Base-by-base conservation (phyloP, 92 coral and sea anemone genomes). In the Epizoanthus stellaris region DNA sequence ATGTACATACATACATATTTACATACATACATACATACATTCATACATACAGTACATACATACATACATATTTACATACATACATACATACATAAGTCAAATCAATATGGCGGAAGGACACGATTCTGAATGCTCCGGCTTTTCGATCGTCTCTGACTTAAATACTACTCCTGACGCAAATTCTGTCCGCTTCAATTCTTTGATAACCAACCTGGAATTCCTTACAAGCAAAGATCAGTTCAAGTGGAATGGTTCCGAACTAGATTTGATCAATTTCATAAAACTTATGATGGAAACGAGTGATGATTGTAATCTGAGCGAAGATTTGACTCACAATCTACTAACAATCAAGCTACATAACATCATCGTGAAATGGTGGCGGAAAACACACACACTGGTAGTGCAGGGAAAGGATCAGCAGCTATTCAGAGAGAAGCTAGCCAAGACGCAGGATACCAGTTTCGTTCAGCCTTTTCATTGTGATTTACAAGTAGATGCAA, bases 361-460 rank as follows among this genome's bases (percentile, higher is more conserved):
- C 30, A 30, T 63, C 11, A 63, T 63, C 21, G 67, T 62, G 10
- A 62, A 62, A 62, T 62, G 67, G 67, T 62, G 67, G 67, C 20
- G 67, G 25, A 62, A 19, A 11, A 62, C 67, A 19, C 25, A 62
- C 25, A 62, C 67, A n/a, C 20, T 62, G 20, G 34, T 62, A 19
- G 36, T 62, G 25, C 67, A 62, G 25, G 67, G 67, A 62, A 62
- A 62, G 67, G 67, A 62, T 62, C 67, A 62, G 8, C 67, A 62
- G 6, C 20, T 62, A 62, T 62, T 62, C 8, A 20, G 67, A 20
- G 34, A 62, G 12, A 63, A 63, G 67, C 67, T 63, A 20, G 11
- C 25, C 0, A 23, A 23, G 25, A 23, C 7, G 7, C 49, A 2
- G 49, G 6, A 43, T 3, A 43, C 7, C 4, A 42, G 45, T 42